Conservation (phyloP, 2,113 vertebrate genomes). For the Callaeas wilsoni region DNA sequence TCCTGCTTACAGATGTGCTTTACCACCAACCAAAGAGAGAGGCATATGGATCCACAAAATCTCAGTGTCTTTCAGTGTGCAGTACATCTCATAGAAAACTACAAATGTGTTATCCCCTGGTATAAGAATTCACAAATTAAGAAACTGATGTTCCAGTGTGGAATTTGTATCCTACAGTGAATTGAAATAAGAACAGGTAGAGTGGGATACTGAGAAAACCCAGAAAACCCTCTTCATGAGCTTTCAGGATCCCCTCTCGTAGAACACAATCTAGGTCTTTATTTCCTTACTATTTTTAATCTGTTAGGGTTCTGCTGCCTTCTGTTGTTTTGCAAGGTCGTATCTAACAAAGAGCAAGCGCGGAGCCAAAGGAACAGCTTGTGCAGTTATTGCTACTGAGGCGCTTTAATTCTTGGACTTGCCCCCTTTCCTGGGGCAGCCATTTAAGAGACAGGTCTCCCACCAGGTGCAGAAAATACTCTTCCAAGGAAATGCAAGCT, state of each 20-base stretch:
- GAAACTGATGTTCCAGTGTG: not conserved
- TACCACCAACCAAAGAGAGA: not conserved
- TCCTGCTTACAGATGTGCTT: not conserved
- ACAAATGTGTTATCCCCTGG: not conserved
- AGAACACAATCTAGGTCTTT: not conserved
- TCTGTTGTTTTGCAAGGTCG: not conserved
- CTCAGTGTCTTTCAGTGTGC: not conserved
- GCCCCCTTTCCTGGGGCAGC: constrained; percentile 2
- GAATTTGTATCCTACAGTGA: not conserved
- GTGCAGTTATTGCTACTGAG: not conserved
- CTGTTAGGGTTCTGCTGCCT: not conserved
- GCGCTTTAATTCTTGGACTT: constrained; percentile 33
- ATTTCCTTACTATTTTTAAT: not conserved
- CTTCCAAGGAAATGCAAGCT: not conserved
- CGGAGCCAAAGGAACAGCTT: constrained; percentile 36
- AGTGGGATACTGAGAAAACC: not conserved
- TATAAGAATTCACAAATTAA: not conserved
- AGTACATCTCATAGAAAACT: not conserved
- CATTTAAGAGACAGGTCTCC: not conserved
- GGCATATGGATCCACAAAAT: not conserved
- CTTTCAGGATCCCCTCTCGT: not conserved
- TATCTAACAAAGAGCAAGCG: not conserved
- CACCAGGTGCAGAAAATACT: not conserved
- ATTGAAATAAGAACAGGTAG: not conserved
- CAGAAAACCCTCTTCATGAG: accelerated